phyloP scores from a whole-genome alignment of 2,797 vertebrate species.

The Hemitrygon akajei region DNA sequence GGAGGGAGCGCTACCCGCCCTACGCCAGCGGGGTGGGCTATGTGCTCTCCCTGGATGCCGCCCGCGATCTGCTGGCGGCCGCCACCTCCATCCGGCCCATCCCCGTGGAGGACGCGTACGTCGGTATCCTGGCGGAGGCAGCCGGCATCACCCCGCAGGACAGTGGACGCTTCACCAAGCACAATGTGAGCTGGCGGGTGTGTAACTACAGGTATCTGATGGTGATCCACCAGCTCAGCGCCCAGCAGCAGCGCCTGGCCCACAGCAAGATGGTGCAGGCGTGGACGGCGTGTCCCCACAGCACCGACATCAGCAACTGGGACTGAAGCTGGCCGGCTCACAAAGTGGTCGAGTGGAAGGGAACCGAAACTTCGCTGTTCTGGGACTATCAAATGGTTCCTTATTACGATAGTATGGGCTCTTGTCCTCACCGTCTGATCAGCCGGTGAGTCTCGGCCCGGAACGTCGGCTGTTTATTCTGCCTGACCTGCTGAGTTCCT shows the following conservation, averaged over 20 bases:
- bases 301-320: conserved; percentile 41
- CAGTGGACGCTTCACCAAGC: conserved; percentile 45
- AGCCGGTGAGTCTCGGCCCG: too few species aligned
- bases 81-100: accelerated
- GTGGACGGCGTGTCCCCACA: conserved; percentile 44
- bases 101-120: conserved; percentile 40
- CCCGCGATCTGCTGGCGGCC: conserved; percentile 12
- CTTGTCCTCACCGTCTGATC: too few species aligned
- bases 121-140: conserved; percentile 38
- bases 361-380: too few species aligned
- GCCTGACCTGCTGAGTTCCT: too few species aligned
- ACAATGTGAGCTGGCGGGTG: conserved; percentile 39
- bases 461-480: too few species aligned
- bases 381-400: too few species aligned
- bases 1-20: accelerated
- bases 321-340: conserved; percentile 12
- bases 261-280: conserved; percentile 49
- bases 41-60: conserved; percentile 28
- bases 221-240: conserved; percentile 51
- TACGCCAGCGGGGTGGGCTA: background rate
- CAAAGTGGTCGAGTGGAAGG: too few species aligned
- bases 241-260: conserved; percentile 44
- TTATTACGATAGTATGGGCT: too few species aligned
- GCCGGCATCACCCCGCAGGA: background rate
- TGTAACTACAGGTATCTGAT: conserved; percentile 49